These are phyloP conservation scores for Conus betulinus DNA, from an alignment of 1,140 invertebrate genomes.

Conservation along the genomic window DNA sequence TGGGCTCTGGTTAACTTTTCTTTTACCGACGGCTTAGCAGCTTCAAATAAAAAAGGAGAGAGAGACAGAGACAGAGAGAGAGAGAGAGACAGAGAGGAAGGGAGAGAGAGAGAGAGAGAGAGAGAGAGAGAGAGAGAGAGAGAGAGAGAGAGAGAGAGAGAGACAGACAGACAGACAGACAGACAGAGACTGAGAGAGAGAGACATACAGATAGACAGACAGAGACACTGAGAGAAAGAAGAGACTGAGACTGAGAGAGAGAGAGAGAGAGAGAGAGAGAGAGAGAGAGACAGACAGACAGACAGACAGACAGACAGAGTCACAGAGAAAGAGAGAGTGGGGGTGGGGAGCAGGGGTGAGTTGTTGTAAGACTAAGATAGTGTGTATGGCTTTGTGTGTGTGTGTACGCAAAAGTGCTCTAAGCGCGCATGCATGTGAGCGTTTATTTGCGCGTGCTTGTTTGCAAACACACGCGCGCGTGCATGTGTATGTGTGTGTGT, in stretches of 20 bases:
- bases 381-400: not conserved
- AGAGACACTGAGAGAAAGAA: too few relatives aligned
- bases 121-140: slow-evolving; percentile 6
- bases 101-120: not conserved
- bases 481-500: too few relatives aligned
- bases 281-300: too few relatives aligned
- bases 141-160: slow-evolving; percentile 1
- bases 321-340: too few relatives aligned
- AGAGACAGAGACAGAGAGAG: not conserved
- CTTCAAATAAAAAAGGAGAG: not conserved
- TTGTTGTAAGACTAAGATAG: not conserved
- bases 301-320: too few relatives aligned
- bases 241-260: not conserved
- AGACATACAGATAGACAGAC: too few relatives aligned
- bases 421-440: too few relatives aligned
- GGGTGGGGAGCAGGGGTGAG: too few relatives aligned
- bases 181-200: not conserved
- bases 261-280: not conserved
- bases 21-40: not conserved
- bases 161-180: not conserved
- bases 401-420: too few relatives aligned
- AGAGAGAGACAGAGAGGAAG: not conserved
- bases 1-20: not conserved
- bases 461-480: too few relatives aligned
- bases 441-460: too few relatives aligned